These are phyloP conservation scores for Opisthograptis luteolata DNA, from an alignment of 2,888 invertebrate species.

Conservation along the genomic window DNA sequence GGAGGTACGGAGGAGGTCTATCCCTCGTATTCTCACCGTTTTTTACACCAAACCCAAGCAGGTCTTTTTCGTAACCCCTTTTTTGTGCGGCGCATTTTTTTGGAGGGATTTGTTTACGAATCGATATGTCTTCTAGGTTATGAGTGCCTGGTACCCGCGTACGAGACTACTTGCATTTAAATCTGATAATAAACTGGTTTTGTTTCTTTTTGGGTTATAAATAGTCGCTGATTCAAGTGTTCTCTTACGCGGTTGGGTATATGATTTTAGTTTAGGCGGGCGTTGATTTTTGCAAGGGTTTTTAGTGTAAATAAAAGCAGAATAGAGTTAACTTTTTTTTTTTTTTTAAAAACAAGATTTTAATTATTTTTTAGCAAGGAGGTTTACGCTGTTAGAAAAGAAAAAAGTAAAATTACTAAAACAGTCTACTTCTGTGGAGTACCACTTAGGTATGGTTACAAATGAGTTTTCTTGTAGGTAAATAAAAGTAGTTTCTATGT, in stretches of 20 bases:
- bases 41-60: conserved; percentile 66
- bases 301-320: no score
- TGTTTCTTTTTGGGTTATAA: conserved; percentile 35
- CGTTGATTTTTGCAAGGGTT: no score
- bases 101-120: conserved; percentile 76
- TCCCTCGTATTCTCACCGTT: conserved; percentile 77
- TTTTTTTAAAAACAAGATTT: no score
- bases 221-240: conserved; percentile 38
- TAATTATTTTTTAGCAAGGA: no score
- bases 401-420: no score
- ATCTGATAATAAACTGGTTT: conserved; percentile 44
- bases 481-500: no score
- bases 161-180: conserved; percentile 44
- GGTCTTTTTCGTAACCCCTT: conserved; percentile 76
- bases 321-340: no score
- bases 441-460: no score
- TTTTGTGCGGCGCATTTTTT: conserved; percentile 71
- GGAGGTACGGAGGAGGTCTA: conserved; percentile 82
- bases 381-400: no score
- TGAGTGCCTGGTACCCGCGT: conserved; percentile 57
- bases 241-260: conserved; percentile 22
- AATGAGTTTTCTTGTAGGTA: no score
- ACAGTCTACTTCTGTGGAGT: no score
- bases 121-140: conserved; percentile 71
- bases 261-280: conserved; percentile 21